Base-by-base conservation (phyloP, 2,113 vertebrate genomes). In the Mellivora capensis region DNA sequence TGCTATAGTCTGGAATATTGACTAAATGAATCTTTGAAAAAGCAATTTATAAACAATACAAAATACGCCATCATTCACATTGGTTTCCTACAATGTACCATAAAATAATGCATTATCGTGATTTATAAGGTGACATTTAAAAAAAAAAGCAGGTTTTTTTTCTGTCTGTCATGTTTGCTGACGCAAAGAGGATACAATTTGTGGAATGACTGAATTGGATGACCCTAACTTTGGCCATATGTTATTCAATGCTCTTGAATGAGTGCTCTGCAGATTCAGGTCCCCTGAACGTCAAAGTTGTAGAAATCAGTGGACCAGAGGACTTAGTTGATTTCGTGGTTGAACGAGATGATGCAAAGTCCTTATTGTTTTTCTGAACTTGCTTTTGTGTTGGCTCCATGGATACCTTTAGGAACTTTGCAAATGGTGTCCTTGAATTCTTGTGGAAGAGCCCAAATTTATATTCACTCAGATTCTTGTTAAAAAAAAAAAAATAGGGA, bases 191-290 rank as follows among this genome's bases (percentile, higher is more conserved):
- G 49, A 54, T 20, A 2, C 1, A 18, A 44, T 2, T 6, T 29
- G 76, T 29, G 29, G 69, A 39, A 25, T 6, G 17, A 14, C 52
- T n/a, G 44, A 3, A 4, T 12, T 42, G 29, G 7, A 47, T 42
- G 79, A 64, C 27, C 44, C 1, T 42, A 52, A 42, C 21, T 37
- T 89, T 3, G 10, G 1, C 20, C 1, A 5, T 20, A 23, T 67
- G 39, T 31, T 27, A 39, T 10, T 42, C 12, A 2, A 0, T 7
- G 23, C 20, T 67, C 25, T 44, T 25, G 18, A n/a, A 18, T 5
- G 34, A 61, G 23, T 27, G 2, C 13, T 54, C 59, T 47, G n/a
- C 2, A 52, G 34, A 37, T 3, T n/a, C 44, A 1, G 4, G 27
- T 95, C 39, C 18, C 1, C 2, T 37, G 20, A 4, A 6, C 17